phyloP scores from a whole-genome alignment of 2,888 invertebrate species.

The Atrina japonica region DNA sequence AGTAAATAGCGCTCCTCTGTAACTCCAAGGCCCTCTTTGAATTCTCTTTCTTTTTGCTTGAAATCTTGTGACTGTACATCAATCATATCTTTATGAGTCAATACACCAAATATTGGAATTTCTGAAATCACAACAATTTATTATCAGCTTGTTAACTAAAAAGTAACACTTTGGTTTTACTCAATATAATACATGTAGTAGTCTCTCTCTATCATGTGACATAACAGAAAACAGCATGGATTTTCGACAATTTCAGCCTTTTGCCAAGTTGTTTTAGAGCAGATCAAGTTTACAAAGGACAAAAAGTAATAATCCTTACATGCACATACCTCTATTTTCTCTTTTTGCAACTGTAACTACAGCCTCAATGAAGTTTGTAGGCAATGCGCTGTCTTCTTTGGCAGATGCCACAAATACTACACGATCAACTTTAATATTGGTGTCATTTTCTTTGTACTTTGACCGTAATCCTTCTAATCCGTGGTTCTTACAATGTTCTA shows the following conservation, averaged over 20 bases:
- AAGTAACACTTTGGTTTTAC: neutral
- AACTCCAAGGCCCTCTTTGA: constrained; percentile 1
- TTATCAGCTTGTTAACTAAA: neutral
- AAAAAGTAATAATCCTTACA: too few relatives aligned
- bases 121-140: constrained; percentile 3
- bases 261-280: too few relatives aligned
- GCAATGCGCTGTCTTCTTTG: neutral
- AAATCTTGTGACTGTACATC: neutral
- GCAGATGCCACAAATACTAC: constrained; percentile 15
- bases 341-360: neutral
- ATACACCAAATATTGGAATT: constrained; percentile 11
- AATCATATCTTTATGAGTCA: constrained; percentile 16
- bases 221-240: too few relatives aligned
- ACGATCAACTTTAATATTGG: constrained; percentile 7
- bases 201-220: too few relatives aligned
- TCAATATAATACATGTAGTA: too few relatives aligned
- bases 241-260: too few relatives aligned
- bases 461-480: constrained; percentile 6
- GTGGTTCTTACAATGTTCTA: neutral
- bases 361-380: constrained; percentile 6
- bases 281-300: too few relatives aligned
- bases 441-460: neutral
- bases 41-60: neutral
- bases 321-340: constrained; percentile 3
- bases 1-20: constrained; percentile 2